These are phyloP conservation scores for Camarhynchus parvulus DNA, from an alignment of 2,113 vertebrate genomes.

Conservation along the genomic window DNA sequence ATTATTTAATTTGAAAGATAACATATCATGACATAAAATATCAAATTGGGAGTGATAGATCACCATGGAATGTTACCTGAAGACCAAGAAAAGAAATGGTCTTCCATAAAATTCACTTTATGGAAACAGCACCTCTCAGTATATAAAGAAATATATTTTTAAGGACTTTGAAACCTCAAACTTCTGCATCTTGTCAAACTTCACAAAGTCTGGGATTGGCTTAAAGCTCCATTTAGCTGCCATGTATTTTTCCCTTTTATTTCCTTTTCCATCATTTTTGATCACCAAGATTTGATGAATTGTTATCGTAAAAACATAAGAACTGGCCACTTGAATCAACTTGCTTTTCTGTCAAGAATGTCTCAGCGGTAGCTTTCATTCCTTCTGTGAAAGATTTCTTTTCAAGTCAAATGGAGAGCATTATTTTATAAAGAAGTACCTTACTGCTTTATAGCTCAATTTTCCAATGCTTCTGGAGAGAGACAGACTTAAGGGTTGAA, in stretches of 20 bases:
- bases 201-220: background rate
- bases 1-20: background rate
- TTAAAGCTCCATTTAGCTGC: constrained; percentile 36
- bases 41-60: background rate
- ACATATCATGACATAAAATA: background rate
- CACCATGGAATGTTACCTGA: background rate
- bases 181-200: constrained; percentile 34
- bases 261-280: constrained; percentile 51
- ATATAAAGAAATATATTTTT: background rate
- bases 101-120: background rate
- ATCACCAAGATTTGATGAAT: constrained; percentile 50
- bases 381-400: constrained; percentile 55
- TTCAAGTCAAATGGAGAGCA: constrained; percentile 34
- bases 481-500: constrained; percentile 23
- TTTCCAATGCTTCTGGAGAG: constrained; percentile 34
- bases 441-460: constrained; percentile 56
- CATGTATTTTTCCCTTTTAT: constrained; percentile 35
- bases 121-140: background rate
- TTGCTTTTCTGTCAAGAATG: constrained; percentile 50
- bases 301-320: constrained; percentile 50
- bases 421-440: constrained; percentile 57
- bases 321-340: constrained; percentile 57
- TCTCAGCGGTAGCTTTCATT: constrained; percentile 62
- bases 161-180: background rate
- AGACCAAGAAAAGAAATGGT: background rate